Evolutionary conservation across 2,113 vertebrate species (phyloP).

Genomic region (Epinephelus lanceolatus): DNA sequence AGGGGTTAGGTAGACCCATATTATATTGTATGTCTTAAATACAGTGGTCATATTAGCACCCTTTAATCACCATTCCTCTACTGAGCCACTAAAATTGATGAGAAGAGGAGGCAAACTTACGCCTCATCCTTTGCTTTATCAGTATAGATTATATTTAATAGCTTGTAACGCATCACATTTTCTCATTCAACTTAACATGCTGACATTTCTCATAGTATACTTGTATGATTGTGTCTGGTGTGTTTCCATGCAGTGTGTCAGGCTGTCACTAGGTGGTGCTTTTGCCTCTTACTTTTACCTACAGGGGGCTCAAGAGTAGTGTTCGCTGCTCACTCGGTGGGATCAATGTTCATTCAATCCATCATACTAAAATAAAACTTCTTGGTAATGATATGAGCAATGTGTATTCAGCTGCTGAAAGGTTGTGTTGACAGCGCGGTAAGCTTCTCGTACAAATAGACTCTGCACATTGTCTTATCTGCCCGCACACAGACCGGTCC

Average conservation of each 20-base stretch:
- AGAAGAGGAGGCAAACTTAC: neutral
- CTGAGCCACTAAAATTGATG: too few species aligned
- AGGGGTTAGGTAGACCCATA: neutral
- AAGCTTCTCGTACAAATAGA: conserved; percentile 43
- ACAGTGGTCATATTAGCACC: neutral
- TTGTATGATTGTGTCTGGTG: neutral
- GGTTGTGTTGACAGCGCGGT: conserved; percentile 45
- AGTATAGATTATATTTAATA: neutral
- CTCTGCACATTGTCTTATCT: conserved; percentile 28
- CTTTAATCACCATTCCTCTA: neutral
- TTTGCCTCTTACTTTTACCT: conserved; percentile 14
- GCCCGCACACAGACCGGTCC: neutral
- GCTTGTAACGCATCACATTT: neutral
- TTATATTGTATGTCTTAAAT: neutral
- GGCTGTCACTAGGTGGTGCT: conserved; percentile 38
- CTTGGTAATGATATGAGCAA: conserved; percentile 42
- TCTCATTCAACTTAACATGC: neutral
- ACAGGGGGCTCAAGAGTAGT: too few species aligned
- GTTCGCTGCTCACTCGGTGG: conserved; percentile 1
- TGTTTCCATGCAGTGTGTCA: conserved; percentile 1
- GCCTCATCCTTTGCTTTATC: neutral
- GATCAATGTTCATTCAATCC: conserved; percentile 20
- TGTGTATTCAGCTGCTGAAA: conserved; percentile 53
- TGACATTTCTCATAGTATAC: neutral
- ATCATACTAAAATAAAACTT: conserved; percentile 55